These are phyloP conservation scores for Drosophila kepulauana DNA, from an alignment of 1,140 invertebrate genomes.

Conservation along the genomic window DNA sequence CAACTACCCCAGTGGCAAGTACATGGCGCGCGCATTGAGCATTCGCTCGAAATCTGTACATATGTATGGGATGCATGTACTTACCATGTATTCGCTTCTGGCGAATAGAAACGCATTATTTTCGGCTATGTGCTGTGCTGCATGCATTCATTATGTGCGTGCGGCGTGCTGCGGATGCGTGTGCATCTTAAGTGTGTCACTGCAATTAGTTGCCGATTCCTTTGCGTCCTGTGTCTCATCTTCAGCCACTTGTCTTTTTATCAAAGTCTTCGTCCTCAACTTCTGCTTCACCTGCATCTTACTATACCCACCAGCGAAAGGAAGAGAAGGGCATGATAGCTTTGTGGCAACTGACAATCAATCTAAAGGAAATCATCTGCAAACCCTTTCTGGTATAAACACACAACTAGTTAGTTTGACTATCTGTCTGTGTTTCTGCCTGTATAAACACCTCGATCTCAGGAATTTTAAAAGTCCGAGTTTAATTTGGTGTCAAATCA, in stretches of 20 bases:
- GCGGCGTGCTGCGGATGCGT: slow-evolving; percentile 28
- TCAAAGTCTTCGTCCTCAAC: not conserved
- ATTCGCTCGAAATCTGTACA: slow-evolving; percentile 61
- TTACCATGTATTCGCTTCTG: slow-evolving; percentile 34
- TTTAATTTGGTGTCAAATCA: too few species aligned
- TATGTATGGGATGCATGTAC: slow-evolving; percentile 2
- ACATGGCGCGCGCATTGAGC: slow-evolving; percentile 73
- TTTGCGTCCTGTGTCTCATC: not conserved
- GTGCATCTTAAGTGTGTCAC: slow-evolving; percentile 52
- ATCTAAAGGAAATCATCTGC: too few species aligned
- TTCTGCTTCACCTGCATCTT: slow-evolving; percentile 29
- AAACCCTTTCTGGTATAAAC: too few species aligned
- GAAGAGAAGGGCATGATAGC: too few species aligned
- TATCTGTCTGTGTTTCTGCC: not conserved
- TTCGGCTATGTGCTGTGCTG: slow-evolving; percentile 36
- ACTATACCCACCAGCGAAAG: not conserved
- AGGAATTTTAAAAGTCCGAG: too few species aligned
- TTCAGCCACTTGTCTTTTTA: slow-evolving; percentile 10
- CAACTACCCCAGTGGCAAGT: slow-evolving; percentile 51
- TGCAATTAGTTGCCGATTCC: not conserved
- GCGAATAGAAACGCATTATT: slow-evolving; percentile 69
- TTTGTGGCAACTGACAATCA: too few species aligned
- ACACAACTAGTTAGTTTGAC: too few species aligned
- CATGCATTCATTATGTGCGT: slow-evolving; percentile 40
- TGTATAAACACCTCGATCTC: too few species aligned